Percentiles rank a stretch among this genome's conserved stretches.
phyloP scores from a whole-genome alignment of 2,888 invertebrate species.

The Campoplex capitator region DNA sequence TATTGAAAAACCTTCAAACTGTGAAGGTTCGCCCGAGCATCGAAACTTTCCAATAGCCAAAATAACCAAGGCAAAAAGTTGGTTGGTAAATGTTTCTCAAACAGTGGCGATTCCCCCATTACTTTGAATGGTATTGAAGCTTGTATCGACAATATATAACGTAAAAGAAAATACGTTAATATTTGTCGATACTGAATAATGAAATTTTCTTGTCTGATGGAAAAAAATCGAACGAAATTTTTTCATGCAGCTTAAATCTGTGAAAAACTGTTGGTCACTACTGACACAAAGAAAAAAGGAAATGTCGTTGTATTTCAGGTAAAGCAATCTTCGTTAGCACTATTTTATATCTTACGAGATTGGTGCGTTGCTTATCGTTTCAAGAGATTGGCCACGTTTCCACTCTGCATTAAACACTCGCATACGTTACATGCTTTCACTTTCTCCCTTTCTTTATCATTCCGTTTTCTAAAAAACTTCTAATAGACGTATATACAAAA shows the following conservation, averaged over 20 bases:
- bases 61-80: conserved; percentile 1
- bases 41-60: conserved; percentile 13
- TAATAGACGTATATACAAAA: conserved; percentile 68
- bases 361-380: conserved; percentile 46
- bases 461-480: conserved; percentile 61
- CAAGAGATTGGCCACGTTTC: conserved; percentile 59
- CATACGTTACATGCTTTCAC: conserved; percentile 39
- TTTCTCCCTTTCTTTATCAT: conserved; percentile 33
- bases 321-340: not conserved
- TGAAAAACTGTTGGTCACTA: not conserved
- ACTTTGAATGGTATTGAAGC: conserved; percentile 34
- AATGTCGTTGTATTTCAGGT: conserved; percentile 56
- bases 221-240: not conserved
- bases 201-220: not conserved
- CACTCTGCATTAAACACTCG: conserved; percentile 39
- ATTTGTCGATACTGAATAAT: not conserved
- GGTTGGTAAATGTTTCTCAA: not conserved
- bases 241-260: not conserved
- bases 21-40: conserved; percentile 37
- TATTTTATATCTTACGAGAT: conserved; percentile 38
- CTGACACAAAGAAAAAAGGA: not conserved
- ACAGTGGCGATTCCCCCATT: conserved; percentile 33
- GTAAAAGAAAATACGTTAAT: not conserved
- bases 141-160: not conserved
- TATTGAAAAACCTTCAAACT: conserved; percentile 2